A percentile compares a stretch with the other conserved stretches of the same genome.
Evolutionary conservation across 2,797 vertebrate genomes (phyloP).

Genomic region (Pagetopsis macropterus): DNA sequence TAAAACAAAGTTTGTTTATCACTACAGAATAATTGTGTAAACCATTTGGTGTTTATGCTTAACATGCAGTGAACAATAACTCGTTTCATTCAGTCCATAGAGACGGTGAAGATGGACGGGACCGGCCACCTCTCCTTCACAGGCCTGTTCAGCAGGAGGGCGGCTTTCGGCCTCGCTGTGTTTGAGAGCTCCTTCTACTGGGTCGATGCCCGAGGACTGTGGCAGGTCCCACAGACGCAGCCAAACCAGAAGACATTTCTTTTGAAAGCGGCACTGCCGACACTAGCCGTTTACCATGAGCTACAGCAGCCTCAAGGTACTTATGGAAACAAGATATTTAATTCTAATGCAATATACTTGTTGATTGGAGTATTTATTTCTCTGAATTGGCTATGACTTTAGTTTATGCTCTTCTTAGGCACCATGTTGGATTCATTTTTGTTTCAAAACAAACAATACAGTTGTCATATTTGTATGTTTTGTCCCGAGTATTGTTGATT

Average conservation of each 20-base stretch:
- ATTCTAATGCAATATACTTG: background rate
- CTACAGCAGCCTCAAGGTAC: slow-evolving; percentile 86
- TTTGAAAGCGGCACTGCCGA: slow-evolving; percentile 69
- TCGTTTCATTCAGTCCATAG: slow-evolving; percentile 84
- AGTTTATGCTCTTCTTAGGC: background rate
- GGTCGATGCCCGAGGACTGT: slow-evolving; percentile 82
- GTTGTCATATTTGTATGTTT: too few species aligned
- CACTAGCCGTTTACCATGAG: slow-evolving; percentile 80
- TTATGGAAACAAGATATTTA: background rate
- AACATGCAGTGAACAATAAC: background rate
- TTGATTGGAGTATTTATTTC: background rate
- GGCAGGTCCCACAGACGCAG: slow-evolving; percentile 70
- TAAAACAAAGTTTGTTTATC: background rate
- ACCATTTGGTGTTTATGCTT: background rate
- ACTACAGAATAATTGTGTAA: background rate
- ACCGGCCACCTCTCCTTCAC: slow-evolving; percentile 82
- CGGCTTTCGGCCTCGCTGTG: slow-evolving; percentile 75
- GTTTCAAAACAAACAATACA: background rate
- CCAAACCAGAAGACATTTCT: slow-evolving; percentile 72
- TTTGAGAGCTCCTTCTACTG: slow-evolving; percentile 88
- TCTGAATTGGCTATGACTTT: background rate
- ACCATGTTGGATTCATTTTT: background rate
- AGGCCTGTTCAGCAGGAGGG: slow-evolving; percentile 74
- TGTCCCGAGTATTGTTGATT: too few species aligned
- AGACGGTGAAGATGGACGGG: slow-evolving; percentile 87